These are phyloP conservation scores for Thalassoma bifasciatum DNA, from an alignment of 2,113 vertebrate species.

Conservation along the genomic window DNA sequence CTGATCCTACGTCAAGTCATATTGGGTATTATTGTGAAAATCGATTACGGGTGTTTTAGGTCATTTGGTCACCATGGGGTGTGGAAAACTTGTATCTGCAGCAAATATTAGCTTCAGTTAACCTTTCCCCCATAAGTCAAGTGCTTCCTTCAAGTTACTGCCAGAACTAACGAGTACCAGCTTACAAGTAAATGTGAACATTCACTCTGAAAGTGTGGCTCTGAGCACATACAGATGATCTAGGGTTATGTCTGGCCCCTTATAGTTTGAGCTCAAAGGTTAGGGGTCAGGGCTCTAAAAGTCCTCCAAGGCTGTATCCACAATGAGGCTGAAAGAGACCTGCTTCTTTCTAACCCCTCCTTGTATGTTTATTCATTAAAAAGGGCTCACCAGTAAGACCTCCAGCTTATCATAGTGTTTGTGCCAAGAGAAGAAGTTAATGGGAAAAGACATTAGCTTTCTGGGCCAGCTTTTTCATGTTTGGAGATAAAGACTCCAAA, in stretches of 20 bases:
- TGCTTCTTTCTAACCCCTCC: slow-evolving; percentile 5
- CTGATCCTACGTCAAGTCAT: neutral
- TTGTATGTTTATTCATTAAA: slow-evolving; percentile 25
- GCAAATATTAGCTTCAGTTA: too few species aligned
- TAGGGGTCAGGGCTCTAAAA: neutral
- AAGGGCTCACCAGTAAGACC: slow-evolving; percentile 18
- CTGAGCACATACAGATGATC: neutral
- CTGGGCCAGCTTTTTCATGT: slow-evolving; percentile 21
- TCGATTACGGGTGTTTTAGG: neutral
- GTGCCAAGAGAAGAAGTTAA: slow-evolving; percentile 29
- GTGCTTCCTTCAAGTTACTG: too few species aligned
- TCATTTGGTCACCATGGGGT: neutral
- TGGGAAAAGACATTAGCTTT: slow-evolving; percentile 41
- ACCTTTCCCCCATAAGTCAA: too few species aligned
- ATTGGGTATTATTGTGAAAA: neutral
- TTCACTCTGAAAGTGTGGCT: neutral
- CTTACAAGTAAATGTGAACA: too few species aligned
- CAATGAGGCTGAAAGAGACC: neutral
- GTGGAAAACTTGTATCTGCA: neutral
- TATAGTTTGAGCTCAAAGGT: slow-evolving; percentile 16
- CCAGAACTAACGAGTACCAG: too few species aligned
- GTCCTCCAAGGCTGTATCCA: neutral
- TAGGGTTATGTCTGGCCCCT: neutral
- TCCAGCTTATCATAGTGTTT: slow-evolving; percentile 5
- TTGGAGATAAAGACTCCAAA: slow-evolving; percentile 45